phyloP scores from a whole-genome alignment of 2,113 vertebrate genomes.

The Emberiza fucata region DNA sequence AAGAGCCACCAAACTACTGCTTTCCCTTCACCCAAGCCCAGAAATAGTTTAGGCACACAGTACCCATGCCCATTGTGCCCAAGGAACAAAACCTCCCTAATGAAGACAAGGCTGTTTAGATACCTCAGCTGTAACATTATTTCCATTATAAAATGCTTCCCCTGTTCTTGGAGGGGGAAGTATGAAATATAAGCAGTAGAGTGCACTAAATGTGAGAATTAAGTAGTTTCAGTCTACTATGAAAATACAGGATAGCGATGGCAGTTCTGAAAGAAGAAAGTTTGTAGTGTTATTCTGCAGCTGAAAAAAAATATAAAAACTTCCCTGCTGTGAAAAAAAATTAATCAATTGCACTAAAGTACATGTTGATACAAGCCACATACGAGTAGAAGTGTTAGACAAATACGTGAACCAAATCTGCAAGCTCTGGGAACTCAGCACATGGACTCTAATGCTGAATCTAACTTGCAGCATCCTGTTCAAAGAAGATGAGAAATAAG shows the following conservation, averaged over 20 bases:
- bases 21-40: neutral
- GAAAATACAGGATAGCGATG: neutral
- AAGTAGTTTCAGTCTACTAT: neutral
- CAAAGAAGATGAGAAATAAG: neutral
- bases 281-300: neutral
- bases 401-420: neutral
- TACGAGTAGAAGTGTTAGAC: neutral
- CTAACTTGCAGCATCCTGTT: neutral
- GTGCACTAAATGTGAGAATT: neutral
- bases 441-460: neutral
- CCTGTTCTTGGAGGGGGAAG: neutral
- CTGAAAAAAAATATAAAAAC: neutral
- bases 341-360: neutral
- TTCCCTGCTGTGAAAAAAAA: neutral
- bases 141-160: neutral
- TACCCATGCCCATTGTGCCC: too few species aligned
- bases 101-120: accelerated
- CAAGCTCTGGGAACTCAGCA: neutral
- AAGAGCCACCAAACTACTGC: neutral
- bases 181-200: neutral
- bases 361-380: neutral
- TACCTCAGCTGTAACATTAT: neutral
- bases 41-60: neutral
- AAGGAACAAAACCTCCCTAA: neutral
- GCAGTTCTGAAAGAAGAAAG: neutral